These are phyloP conservation scores for Hydroisotoma schaefferi DNA, from an alignment of 2,888 invertebrate species.

Conservation along the genomic window DNA sequence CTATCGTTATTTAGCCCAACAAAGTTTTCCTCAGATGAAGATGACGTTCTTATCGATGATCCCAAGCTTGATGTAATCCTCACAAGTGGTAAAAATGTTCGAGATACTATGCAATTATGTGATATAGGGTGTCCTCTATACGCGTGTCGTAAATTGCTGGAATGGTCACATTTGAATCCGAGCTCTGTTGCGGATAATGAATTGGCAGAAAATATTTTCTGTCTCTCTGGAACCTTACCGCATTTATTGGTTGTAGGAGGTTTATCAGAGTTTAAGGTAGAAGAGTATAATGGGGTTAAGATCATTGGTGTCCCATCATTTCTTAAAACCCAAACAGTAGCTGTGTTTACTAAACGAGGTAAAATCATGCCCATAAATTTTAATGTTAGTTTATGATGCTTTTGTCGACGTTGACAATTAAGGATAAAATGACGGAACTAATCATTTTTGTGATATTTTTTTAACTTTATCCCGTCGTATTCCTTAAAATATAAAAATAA, in stretches of 20 bases:
- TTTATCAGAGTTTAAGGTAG: conserved; percentile 21
- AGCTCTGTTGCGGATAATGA: conserved; percentile 14
- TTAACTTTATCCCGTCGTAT: too few relatives aligned
- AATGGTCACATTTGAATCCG: conserved; percentile 35
- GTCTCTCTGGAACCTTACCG: conserved; percentile 20
- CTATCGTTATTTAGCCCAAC: conserved; percentile 12
- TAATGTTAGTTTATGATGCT: conserved; percentile 12
- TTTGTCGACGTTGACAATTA: too few relatives aligned
- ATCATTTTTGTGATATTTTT: too few relatives aligned
- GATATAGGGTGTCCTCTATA: conserved; percentile 30
- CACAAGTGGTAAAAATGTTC: conserved; percentile 32
- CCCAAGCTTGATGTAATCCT: conserved; percentile 26
- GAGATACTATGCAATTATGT: conserved; percentile 26
- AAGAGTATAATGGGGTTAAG: conserved; percentile 27
- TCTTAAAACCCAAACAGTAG: conserved; percentile 24
- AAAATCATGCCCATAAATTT: conserved; percentile 30
- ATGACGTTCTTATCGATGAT: conserved; percentile 5
- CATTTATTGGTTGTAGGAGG: conserved; percentile 30
- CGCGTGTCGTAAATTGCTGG: conserved; percentile 24
- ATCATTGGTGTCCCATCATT: conserved; percentile 34
- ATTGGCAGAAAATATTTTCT: conserved; percentile 22
- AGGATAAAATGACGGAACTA: too few relatives aligned
- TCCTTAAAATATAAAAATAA: too few relatives aligned
- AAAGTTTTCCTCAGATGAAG: background rate
- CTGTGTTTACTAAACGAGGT: conserved; percentile 25